A percentile compares a stretch with the other conserved stretches of the same genome.
Evolutionary conservation across 2,113 vertebrate genomes (phyloP).

Genomic region (Maccullochella peelii): DNA sequence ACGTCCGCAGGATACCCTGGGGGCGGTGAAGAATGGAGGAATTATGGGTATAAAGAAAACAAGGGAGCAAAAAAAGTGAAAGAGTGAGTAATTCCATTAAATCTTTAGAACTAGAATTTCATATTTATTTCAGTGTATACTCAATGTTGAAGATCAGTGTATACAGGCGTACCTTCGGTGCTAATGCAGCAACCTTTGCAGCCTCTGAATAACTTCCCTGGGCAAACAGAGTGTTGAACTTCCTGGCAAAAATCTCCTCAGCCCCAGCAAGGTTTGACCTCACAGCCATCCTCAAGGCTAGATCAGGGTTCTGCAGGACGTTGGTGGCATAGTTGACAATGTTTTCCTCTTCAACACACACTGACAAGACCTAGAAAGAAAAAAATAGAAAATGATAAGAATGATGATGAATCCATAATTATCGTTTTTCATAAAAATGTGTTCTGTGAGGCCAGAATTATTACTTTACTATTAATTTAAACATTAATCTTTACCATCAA

Average conservation of each 20-base stretch:
- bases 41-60: constrained; percentile 4
- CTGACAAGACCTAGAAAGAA: constrained; percentile 88
- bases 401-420: too few species aligned
- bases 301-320: constrained; percentile 93
- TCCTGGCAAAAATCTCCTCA: constrained; percentile 92
- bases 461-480: too few species aligned
- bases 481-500: background rate
- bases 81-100: background rate
- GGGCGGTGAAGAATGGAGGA: constrained; percentile 54
- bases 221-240: constrained; percentile 91
- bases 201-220: constrained; percentile 93
- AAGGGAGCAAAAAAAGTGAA: background rate
- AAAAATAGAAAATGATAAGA: background rate
- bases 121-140: background rate
- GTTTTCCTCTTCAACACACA: constrained; percentile 96
- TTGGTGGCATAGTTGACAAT: constrained; percentile 93
- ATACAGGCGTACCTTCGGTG: constrained; percentile 88
- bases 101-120: background rate
- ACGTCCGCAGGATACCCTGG: constrained; percentile 91
- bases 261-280: constrained; percentile 92
- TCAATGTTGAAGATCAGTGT: too few species aligned
- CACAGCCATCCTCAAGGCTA: constrained; percentile 91
- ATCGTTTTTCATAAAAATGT: background rate
- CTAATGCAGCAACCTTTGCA: constrained; percentile 91
- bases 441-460: background rate